phyloP scores from a whole-genome alignment of 2,888 invertebrate species.

The Sinopyrophorus schimmeli region DNA sequence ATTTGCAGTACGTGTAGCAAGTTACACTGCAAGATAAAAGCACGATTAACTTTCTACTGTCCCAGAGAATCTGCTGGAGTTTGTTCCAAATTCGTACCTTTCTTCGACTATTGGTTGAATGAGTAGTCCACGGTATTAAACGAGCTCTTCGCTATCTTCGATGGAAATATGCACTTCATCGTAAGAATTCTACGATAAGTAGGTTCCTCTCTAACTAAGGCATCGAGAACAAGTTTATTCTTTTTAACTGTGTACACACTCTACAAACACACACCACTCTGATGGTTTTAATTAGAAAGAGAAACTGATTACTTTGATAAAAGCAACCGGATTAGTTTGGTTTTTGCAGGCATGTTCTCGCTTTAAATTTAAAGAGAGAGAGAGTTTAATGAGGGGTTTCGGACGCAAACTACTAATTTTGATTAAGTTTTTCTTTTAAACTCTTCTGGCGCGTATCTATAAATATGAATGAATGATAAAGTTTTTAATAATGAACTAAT shows the following conservation, averaged over 20 bases:
- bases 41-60: slow-evolving; percentile 17
- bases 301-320: slow-evolving; percentile 22
- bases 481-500: no score
- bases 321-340: no score
- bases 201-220: slow-evolving; percentile 16
- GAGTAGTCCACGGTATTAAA: no score
- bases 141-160: slow-evolving; percentile 10
- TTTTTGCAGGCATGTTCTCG: no score
- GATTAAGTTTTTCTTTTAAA: no score
- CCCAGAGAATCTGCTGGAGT: slow-evolving; percentile 3
- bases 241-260: slow-evolving; percentile 22
- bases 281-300: slow-evolving; percentile 15
- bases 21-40: slow-evolving; percentile 3
- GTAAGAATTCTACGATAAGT: slow-evolving; percentile 14
- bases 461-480: no score
- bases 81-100: slow-evolving; percentile 10
- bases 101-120: slow-evolving; percentile 10
- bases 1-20: slow-evolving; percentile 5
- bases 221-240: slow-evolving; percentile 10
- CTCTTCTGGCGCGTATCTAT: no score
- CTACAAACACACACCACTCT: no score
- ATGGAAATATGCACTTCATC: slow-evolving; percentile 3
- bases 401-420: no score
- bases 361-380: no score
- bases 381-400: no score